These are phyloP conservation scores for Paradisaea rubra DNA, from an alignment of 2,113 vertebrate genomes.

Conservation along the genomic window DNA sequence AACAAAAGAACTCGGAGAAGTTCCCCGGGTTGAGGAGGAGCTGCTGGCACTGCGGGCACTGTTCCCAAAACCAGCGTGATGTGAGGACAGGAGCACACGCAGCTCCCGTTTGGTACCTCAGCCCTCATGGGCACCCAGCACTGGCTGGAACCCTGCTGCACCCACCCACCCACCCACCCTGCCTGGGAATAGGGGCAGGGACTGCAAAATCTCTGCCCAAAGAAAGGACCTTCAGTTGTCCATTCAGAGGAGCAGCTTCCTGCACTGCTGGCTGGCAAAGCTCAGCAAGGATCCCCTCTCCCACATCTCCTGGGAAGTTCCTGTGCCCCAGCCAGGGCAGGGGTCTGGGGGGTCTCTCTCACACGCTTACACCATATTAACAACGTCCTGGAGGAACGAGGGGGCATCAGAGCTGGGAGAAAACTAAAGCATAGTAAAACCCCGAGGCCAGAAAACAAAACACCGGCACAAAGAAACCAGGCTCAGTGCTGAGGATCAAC, in stretches of 20 bases:
- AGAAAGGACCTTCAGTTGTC: not conserved
- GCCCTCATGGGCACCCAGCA: accelerated
- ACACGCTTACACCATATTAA: accelerated
- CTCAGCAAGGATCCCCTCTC: not conserved
- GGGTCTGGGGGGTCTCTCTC: not conserved
- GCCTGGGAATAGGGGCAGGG: not conserved
- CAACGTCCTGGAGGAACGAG: accelerated
- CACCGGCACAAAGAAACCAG: not conserved
- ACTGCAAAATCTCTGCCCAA: not conserved
- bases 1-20: not conserved
- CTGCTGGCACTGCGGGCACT: not conserved
- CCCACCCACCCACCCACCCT: not conserved
- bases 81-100: accelerated
- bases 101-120: accelerated
- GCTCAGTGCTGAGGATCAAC: not conserved
- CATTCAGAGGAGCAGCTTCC: not conserved
- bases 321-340: not conserved
- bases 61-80: too few species aligned
- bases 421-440: not conserved
- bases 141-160: not conserved
- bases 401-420: accelerated
- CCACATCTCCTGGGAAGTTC: not conserved
- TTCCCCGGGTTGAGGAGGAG: not conserved
- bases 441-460: not conserved
- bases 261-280: accelerated